Conservation (phyloP, 2,888 invertebrate species). For the Nysson spinosus region DNA sequence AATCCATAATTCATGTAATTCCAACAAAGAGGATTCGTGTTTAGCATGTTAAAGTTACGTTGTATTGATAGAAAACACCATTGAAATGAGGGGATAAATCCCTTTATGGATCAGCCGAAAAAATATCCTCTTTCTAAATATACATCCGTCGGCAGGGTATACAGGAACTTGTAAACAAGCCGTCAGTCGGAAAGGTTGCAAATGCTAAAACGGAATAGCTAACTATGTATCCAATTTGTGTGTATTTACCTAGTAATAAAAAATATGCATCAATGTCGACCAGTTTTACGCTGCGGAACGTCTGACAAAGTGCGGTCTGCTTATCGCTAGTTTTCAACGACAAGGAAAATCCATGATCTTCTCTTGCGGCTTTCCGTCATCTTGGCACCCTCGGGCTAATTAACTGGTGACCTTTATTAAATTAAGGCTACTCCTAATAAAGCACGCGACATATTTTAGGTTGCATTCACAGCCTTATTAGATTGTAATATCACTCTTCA, state of each 20-base stretch:
- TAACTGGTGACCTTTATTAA: conserved; percentile 24
- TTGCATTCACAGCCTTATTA: too few species aligned
- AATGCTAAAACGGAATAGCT: conserved; percentile 19
- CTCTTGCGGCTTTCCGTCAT: not conserved
- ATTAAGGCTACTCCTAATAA: conserved; percentile 9
- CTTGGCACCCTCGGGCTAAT: conserved; percentile 17
- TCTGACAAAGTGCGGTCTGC: not conserved
- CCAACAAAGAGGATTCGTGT: too few species aligned
- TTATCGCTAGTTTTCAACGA: not conserved
- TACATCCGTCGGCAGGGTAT: conserved; percentile 20
- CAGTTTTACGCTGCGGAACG: conserved; percentile 9
- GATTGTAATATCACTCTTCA: too few species aligned
- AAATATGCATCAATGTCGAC: conserved; percentile 8
- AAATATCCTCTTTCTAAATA: conserved; percentile 8
- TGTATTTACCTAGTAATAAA: conserved; percentile 17
- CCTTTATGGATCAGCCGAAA: conserved; percentile 5
- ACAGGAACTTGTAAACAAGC: conserved; percentile 13
- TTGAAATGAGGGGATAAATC: conserved; percentile 8
- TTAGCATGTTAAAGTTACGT: not conserved
- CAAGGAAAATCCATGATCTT: conserved; percentile 8
- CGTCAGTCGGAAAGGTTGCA: conserved; percentile 25
- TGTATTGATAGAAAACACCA: not conserved
- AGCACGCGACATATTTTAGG: conserved; percentile 1
- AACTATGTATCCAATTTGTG: conserved; percentile 1
- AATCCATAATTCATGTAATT: too few species aligned